Conservation (phyloP, 2,888 invertebrate genomes). For the Cepaea hortensis region DNA sequence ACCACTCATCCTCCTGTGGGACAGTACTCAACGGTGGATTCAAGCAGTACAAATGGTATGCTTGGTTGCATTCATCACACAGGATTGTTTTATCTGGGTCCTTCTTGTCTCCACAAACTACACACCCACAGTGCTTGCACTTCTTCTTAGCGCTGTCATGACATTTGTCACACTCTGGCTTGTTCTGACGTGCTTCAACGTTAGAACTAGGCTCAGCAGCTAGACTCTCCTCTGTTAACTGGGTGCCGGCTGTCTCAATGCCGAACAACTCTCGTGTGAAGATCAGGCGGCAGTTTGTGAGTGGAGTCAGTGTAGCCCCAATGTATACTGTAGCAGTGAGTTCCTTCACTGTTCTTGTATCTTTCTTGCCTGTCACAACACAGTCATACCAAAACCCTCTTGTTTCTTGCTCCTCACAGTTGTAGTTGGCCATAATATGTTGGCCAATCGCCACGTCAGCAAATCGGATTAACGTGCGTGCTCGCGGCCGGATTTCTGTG, state of each 20-base stretch:
- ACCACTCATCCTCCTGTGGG: constrained; percentile 86
- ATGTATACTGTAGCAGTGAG: constrained; percentile 73
- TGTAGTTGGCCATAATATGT: constrained; percentile 85
- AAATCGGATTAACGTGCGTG: constrained; percentile 79
- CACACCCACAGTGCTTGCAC: constrained; percentile 87
- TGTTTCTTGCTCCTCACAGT: constrained; percentile 82
- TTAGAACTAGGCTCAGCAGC: constrained; percentile 61
- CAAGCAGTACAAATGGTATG: constrained; percentile 86
- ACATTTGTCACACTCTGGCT: constrained; percentile 83
- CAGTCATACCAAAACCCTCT: constrained; percentile 84
- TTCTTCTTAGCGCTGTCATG: constrained; percentile 81
- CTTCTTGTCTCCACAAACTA: constrained; percentile 84
- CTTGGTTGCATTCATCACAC: constrained; percentile 88
- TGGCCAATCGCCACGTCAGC: constrained; percentile 81
- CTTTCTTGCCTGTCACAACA: constrained; percentile 69
- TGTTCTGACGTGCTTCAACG: constrained; percentile 72
- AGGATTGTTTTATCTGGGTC: constrained; percentile 84
- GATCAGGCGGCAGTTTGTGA: constrained; percentile 81
- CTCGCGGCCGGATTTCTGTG: constrained; percentile 82
- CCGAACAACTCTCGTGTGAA: constrained; percentile 83
- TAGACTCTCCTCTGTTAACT: constrained; percentile 64
- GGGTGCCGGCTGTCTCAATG: constrained; percentile 78
- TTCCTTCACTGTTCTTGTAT: constrained; percentile 71
- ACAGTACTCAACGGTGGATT: constrained; percentile 83
- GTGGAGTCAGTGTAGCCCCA: constrained; percentile 77